Percentiles rank a stretch among this genome's conserved stretches.
phyloP scores from a whole-genome alignment of 2,113 vertebrate genomes.

The Corythaixoides concolor region DNA sequence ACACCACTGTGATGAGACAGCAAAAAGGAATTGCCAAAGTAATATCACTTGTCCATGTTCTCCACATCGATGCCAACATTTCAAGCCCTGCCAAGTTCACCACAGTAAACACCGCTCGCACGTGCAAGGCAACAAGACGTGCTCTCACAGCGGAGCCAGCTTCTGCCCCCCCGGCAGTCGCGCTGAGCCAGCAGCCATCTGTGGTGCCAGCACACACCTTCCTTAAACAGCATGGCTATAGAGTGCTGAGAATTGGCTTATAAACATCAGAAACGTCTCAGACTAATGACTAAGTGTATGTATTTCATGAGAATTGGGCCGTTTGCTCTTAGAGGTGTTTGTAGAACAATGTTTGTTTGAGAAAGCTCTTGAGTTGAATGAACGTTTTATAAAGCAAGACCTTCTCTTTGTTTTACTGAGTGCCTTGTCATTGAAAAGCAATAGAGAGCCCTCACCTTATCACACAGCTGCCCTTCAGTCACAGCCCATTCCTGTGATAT shows the following conservation, averaged over 20 bases:
- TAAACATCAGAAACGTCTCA: neutral
- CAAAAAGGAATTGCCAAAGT: neutral
- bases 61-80: neutral
- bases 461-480: slow-evolving; percentile 4
- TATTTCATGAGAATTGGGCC: neutral
- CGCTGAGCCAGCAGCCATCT: accelerated
- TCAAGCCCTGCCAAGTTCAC: neutral
- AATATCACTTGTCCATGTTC: accelerated
- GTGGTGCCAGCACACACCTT: accelerated
- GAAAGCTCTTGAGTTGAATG: neutral
- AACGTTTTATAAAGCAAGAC: neutral
- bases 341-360: neutral
- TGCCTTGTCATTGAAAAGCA: neutral
- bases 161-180: accelerated
- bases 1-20: neutral
- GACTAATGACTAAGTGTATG: neutral
- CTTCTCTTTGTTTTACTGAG: neutral
- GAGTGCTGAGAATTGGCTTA: neutral
- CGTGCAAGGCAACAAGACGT: accelerated
- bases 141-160: neutral
- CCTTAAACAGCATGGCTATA: neutral
- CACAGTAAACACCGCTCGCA: accelerated
- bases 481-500: slow-evolving; percentile 4
- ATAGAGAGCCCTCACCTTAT: slow-evolving; percentile 8
- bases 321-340: neutral